Conservation (phyloP, 92 coral and sea anemone genomes). For the Umimayanthus chanpuru region DNA sequence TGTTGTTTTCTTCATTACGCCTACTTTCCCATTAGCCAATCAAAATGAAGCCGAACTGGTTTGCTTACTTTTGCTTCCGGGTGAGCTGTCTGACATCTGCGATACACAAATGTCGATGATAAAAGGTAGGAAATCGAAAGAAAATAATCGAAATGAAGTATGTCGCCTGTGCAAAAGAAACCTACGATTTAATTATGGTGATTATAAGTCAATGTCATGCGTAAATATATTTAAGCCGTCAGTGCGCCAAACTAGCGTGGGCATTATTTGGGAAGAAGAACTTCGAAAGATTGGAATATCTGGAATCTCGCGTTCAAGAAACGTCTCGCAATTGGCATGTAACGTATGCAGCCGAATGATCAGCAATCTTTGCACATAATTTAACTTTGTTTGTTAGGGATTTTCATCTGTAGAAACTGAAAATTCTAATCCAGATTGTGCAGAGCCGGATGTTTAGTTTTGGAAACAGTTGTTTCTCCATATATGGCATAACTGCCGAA, state of each 20-base stretch:
- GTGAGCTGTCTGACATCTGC: neutral
- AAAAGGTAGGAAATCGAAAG: neutral
- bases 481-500: too few species aligned
- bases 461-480: too few species aligned
- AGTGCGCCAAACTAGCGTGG: neutral
- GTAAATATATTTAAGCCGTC: conserved; percentile 8
- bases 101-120: neutral
- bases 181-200: neutral
- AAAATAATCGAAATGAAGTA: neutral
- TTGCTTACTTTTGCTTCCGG: neutral
- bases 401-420: neutral
- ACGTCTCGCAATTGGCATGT: neutral
- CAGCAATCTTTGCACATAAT: neutral
- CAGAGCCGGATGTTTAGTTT: too few species aligned
- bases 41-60: neutral
- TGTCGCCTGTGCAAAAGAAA: neutral
- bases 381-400: neutral
- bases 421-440: neutral
- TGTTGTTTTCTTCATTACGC: neutral
- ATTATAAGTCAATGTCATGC: neutral
- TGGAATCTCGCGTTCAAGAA: neutral
- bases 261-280: neutral
- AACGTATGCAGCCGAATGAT: neutral
- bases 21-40: neutral
- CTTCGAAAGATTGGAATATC: neutral